Base-by-base conservation (phyloP, 2,797 vertebrate genomes). In the Syngnathus acus region DNA sequence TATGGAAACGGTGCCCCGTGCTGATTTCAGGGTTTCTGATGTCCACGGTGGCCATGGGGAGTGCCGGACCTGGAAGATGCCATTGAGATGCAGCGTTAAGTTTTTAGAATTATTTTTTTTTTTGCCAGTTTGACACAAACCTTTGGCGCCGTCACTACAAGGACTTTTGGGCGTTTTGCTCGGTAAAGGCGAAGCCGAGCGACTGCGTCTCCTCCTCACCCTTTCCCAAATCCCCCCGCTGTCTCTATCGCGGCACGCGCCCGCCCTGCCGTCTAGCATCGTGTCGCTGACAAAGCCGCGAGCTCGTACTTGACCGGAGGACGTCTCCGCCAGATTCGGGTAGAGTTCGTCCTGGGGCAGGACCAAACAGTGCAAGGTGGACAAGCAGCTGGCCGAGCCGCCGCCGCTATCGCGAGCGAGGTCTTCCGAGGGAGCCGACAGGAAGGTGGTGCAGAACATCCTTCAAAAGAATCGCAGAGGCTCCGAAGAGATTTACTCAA, bases 11-110 rank as follows among this genome's bases (percentile, higher is more conserved):
- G 54, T 91, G 89, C 75, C 89, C 89, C 61, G 84, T 94, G 87
- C 88, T 94, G 82, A 99, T 98, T 92, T 98, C 97, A 1, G 96
- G 96, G 86, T 98, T 97, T 89, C 94, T 99, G 76, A 99, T 98
- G 85, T 98, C 96, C 69, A 98, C 92, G 0, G 97, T 98, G 66
- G 96, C 95, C 95, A 99, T 99, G 61, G 93, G 95, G 83, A 98
- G 89, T 74, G 90, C 84, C 5, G 94, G 95, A 72, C 94, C 96
- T 96, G 75, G 38, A 79, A 54, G 62, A 73, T 60, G 40, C 67
- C 26, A 64, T 61, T n/a, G 61, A 16, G 40, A 42, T 0, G 8
- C 17, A n/a, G 19, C 11, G 9, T 40, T 51, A 51, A 32, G 32
- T 32, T 32, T 32, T 32, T 32, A 32, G 32, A 32, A 26, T 26